These are phyloP conservation scores for Nomada ruficornis DNA, from an alignment of 2,888 invertebrate genomes.

Conservation along the genomic window DNA sequence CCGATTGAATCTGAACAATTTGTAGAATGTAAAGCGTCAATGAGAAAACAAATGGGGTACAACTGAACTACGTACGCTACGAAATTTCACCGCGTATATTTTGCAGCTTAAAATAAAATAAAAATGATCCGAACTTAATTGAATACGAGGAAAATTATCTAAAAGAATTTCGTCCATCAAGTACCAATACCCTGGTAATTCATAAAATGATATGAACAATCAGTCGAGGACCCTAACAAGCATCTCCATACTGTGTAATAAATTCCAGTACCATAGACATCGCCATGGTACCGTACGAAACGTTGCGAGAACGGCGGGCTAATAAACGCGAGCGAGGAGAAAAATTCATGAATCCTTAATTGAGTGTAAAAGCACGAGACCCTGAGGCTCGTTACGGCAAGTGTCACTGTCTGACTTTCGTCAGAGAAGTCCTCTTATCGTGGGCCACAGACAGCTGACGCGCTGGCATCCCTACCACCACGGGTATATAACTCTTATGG, in stretches of 20 bases:
- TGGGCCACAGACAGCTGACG: conserved; percentile 55
- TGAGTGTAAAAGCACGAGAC: conserved; percentile 54
- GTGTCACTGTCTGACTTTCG: conserved; percentile 54
- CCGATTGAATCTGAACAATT: conserved; percentile 20
- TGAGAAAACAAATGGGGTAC: neutral
- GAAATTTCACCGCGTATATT: neutral
- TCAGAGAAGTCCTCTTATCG: conserved; percentile 43
- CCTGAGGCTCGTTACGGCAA: conserved; percentile 57
- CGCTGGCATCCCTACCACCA: conserved; percentile 40
- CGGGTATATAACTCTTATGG: conserved; percentile 52
- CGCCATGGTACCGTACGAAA: neutral
- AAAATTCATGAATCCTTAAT: conserved; percentile 54
- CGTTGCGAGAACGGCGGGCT: neutral
- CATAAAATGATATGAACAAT: too few species aligned
- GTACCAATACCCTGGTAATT: too few species aligned
- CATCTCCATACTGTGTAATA: neutral
- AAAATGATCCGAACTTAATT: neutral
- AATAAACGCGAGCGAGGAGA: conserved; percentile 36
- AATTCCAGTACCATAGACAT: neutral
- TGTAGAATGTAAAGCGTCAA: neutral
- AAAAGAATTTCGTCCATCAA: too few species aligned
- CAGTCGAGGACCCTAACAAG: too few species aligned
- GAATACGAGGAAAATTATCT: too few species aligned
- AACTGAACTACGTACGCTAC: neutral
- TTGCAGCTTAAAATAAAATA: neutral